Percentiles rank a stretch among this genome's conserved stretches.
Evolutionary conservation across 2,797 vertebrate species (phyloP).

Genomic region (Oophaga sylvatica): DNA sequence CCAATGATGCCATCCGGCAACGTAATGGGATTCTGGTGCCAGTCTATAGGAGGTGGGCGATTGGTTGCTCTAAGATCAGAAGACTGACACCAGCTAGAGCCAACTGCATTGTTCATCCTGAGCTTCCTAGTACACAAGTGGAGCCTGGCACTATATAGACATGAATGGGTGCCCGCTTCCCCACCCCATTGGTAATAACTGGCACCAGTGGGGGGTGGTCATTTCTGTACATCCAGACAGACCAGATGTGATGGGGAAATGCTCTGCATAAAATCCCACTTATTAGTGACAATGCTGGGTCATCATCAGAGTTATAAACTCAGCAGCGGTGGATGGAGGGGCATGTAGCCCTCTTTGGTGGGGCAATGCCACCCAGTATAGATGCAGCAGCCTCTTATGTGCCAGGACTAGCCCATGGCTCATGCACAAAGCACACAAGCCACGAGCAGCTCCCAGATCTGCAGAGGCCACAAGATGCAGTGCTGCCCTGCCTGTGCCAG

Average conservation of each 20-base stretch:
- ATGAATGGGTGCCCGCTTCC: background rate
- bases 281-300: conserved; percentile 7
- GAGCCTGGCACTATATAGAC: background rate
- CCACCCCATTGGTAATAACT: background rate
- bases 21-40: background rate
- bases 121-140: background rate
- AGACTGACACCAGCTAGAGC: background rate
- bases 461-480: conserved; percentile 21
- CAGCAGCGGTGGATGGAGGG: too few relatives aligned
- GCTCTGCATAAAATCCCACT: background rate
- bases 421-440: background rate
- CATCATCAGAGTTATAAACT: background rate
- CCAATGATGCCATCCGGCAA: background rate
- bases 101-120: background rate
- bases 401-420: background rate
- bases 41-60: background rate
- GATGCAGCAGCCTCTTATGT: background rate
- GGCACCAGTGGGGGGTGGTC: background rate
- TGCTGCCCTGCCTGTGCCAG: background rate
- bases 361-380: background rate
- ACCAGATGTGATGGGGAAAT: background rate
- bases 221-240: background rate
- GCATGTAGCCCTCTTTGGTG: too few relatives aligned
- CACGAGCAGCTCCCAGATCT: background rate
- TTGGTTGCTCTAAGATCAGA: background rate